phyloP scores from a whole-genome alignment of 2,113 vertebrate species.

The Psophia crepitans region DNA sequence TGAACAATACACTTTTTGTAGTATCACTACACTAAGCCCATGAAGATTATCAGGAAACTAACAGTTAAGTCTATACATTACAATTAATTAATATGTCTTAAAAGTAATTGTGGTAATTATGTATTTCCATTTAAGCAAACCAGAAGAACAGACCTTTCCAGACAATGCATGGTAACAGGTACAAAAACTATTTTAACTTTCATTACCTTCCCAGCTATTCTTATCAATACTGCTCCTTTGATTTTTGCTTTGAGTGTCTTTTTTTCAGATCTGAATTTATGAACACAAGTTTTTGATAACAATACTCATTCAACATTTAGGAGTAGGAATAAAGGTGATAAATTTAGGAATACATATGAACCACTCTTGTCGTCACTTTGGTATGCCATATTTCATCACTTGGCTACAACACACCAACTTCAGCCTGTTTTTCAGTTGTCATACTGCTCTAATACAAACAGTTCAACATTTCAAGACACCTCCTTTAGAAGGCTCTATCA shows the following conservation, averaged over 20 bases:
- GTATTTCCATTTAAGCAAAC: neutral
- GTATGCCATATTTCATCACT: neutral
- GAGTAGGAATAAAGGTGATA: neutral
- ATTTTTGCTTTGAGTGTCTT: neutral
- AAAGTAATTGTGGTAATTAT: neutral
- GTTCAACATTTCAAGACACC: neutral
- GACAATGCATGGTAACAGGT: rapidly evolving
- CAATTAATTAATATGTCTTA: neutral
- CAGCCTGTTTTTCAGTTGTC: neutral
- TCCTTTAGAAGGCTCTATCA: neutral
- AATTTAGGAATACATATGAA: neutral
- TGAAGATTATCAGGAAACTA: neutral
- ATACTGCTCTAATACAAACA: neutral
- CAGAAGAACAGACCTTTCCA: neutral
- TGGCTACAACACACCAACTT: neutral
- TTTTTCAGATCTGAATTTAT: neutral
- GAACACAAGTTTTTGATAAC: neutral
- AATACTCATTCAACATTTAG: neutral
- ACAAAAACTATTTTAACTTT: neutral
- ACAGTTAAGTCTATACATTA: neutral
- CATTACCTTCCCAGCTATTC: neutral
- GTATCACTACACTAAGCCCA: neutral
- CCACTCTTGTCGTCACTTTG: neutral
- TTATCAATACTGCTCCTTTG: neutral
- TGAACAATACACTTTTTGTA: neutral